Conservation (phyloP, 1,140 invertebrate species). For the Argopecten irradians region DNA sequence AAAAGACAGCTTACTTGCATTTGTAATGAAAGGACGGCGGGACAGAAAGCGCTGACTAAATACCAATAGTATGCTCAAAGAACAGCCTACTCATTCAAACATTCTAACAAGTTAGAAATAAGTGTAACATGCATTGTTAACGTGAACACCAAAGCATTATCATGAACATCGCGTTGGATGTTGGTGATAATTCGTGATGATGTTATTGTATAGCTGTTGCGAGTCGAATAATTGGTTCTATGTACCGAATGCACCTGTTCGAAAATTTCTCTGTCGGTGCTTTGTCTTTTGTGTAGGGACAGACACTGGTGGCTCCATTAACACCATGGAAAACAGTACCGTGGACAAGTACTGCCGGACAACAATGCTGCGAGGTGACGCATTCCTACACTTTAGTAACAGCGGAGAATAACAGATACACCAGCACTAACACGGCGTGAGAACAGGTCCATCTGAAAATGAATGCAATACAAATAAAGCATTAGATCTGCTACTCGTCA, state of each 20-base stretch:
- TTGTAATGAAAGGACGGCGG: no score
- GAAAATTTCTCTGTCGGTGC: background rate
- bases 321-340: background rate
- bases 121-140: no score
- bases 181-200: background rate
- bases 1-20: no score
- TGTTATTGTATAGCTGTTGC: background rate
- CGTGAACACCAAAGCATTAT: no score
- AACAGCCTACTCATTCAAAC: no score
- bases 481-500: conserved; percentile 1
- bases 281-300: background rate
- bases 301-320: background rate
- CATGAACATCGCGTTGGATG: background rate
- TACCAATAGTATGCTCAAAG: no score
- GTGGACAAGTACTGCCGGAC: background rate
- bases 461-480: conserved; percentile 1
- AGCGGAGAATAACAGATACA: background rate
- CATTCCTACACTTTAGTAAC: background rate
- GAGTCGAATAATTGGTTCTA: background rate
- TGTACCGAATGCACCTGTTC: background rate
- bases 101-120: no score
- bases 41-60: no score
- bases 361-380: background rate
- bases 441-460: background rate
- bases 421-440: background rate